Base-by-base conservation (phyloP, 2,797 vertebrate genomes). In the Danio choprae region DNA sequence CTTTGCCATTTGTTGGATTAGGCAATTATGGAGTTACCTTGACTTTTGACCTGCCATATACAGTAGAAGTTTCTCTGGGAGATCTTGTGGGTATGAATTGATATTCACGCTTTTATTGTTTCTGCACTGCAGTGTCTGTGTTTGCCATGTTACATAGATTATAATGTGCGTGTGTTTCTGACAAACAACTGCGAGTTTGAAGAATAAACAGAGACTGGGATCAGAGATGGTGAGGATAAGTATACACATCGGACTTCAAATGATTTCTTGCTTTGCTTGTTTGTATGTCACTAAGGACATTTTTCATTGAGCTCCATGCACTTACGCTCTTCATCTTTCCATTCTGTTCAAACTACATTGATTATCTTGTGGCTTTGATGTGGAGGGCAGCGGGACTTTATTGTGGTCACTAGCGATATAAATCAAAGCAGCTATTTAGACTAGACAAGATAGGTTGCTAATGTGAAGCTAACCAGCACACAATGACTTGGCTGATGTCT, bases 201-300 rank as follows among this genome's bases (percentile, higher is more conserved):
- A 11, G 62, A 65, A 56, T 55, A 76, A 76, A 76, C 44, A 51
- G 36, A 55, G 55, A 50, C 29, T 1, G 51, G 29, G 62, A 65
- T 65, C 60, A 29, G 40, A 65, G 50, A 29, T 48, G 41, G n/a
- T 56, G 40, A 56, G 40, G 59, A 55, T 64, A 43, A 51, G 71
- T n/a, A 59, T 44, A 72, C 48, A 64, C 53, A 80, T 79, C 40
- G 44, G 38, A 72, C 68, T 44, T 80, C 48, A 63, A 79, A 72
- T 55, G 7, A 64, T 63, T 63, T 63, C 29, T 38, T 55, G 69
- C 38, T 73, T 71, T 71, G 58, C 44, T 79, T 72, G 40, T 72
- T 58, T 78, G 64, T 38, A 50, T 60, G 29, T 70, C 15, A 65
- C 22, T 16, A 48, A 58, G n/a, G 22, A 20, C 13, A 29, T 43